Evolutionary conservation across 2,797 vertebrate species (phyloP).

Genomic region (Myotis vivesi): DNA sequence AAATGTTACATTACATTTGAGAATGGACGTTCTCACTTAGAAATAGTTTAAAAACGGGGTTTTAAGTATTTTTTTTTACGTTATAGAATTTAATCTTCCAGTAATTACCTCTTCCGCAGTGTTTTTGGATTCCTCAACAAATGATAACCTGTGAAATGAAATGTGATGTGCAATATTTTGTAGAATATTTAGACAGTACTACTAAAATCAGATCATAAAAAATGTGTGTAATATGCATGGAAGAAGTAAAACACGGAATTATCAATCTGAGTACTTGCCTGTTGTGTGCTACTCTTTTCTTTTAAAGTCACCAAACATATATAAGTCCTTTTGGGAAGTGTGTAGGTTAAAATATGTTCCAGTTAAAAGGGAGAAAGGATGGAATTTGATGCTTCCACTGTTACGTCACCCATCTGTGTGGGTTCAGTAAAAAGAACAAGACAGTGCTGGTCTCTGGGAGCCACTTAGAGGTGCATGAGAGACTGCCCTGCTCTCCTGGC

Average conservation of each 20-base stretch:
- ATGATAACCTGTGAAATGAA: not conserved
- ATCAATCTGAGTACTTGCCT: not conserved
- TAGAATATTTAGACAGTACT: not conserved
- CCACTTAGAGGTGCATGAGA: not conserved
- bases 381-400: not conserved
- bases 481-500: not conserved
- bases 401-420: not conserved
- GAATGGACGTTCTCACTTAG: not conserved
- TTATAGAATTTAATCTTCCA: not conserved
- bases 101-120: not conserved
- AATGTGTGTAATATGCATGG: not conserved
- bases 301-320: not conserved
- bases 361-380: not conserved
- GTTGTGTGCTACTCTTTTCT: not conserved
- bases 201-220: not conserved
- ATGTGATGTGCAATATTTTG: not conserved
- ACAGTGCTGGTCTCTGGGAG: not conserved
- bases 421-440: not conserved
- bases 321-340: not conserved
- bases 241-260: not conserved
- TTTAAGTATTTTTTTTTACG: not conserved
- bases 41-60: not conserved
- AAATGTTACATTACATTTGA: not conserved
- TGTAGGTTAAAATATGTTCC: not conserved
- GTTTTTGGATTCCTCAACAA: not conserved